Conservation (phyloP, 2,797 vertebrate genomes). For the Melanotaenia maccullochi region DNA sequence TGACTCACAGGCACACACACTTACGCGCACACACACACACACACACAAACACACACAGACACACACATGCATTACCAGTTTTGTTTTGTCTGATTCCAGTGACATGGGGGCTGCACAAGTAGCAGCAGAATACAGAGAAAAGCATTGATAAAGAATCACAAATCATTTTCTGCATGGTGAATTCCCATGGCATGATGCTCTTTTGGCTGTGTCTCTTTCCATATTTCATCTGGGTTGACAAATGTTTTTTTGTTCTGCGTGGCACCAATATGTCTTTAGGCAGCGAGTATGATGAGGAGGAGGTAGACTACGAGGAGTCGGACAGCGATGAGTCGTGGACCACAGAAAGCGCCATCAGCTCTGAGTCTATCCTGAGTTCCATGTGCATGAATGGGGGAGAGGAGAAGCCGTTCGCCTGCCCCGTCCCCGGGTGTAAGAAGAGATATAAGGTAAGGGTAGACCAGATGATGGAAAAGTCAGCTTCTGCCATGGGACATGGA, state of each 20-base stretch:
- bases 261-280: conserved; percentile 79
- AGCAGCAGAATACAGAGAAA: conserved; percentile 29
- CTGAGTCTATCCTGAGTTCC: conserved; percentile 97
- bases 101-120: conserved; percentile 32
- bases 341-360: conserved; percentile 98
- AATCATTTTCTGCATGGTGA: conserved; percentile 28
- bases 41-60: conserved; percentile 4
- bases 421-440: conserved; percentile 98
- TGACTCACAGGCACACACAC: conserved; percentile 54
- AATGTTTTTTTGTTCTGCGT: conserved; percentile 39
- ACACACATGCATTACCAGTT: conserved; percentile 28
- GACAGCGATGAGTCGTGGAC: conserved; percentile 99
- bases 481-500: conserved; percentile 8
- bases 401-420: conserved; percentile 98
- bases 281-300: conserved; percentile 98
- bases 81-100: conserved; percentile 43
- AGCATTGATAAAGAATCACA: conserved; percentile 44
- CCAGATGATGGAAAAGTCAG: conserved; percentile 1
- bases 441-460: conserved; percentile 91
- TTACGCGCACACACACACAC: conserved; percentile 1
- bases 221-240: conserved; percentile 45
- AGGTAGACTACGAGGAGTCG: conserved; percentile 97
- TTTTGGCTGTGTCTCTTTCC: conserved; percentile 6
- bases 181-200: conserved; percentile 33
- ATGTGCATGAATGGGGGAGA: conserved; percentile 99